These are phyloP conservation scores for Torymus auratus DNA, from an alignment of 2,888 invertebrate genomes.

Conservation along the genomic window DNA sequence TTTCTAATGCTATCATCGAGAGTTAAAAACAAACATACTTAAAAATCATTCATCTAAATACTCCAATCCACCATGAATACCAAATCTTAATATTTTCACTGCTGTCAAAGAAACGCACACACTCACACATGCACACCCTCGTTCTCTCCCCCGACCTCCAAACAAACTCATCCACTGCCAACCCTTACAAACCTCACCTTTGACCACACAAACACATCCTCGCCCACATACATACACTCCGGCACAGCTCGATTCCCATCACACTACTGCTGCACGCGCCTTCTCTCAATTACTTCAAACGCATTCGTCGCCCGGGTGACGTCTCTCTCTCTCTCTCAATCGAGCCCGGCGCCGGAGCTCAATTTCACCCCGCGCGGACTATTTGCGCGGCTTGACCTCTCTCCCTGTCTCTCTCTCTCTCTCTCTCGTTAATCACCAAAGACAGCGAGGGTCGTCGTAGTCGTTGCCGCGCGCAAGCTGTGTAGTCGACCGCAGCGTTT, in stretches of 20 bases:
- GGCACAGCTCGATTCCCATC: not conserved
- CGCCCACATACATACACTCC: too few relatives aligned
- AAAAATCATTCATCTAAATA: too few relatives aligned
- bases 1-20: too few relatives aligned
- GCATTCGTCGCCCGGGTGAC: conserved; percentile 55
- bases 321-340: conserved; percentile 63
- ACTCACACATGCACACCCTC: too few relatives aligned
- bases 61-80: too few relatives aligned
- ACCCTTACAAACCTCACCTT: conserved; percentile 21
- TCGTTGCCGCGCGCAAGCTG: conserved; percentile 64
- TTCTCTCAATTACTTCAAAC: conserved; percentile 57
- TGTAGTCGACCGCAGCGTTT: conserved; percentile 74
- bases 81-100: too few relatives aligned
- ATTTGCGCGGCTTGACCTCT: conserved; percentile 69
- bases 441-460: conserved; percentile 66
- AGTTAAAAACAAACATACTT: too few relatives aligned
- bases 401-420: too few relatives aligned
- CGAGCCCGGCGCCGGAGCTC: conserved; percentile 70
- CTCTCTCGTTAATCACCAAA: conserved; percentile 75
- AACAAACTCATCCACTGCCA: too few relatives aligned
- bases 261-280: not conserved
- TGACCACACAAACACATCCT: not conserved
- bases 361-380: conserved; percentile 67
- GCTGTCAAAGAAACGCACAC: too few relatives aligned
- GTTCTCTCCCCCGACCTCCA: too few relatives aligned